Evolutionary conservation across 2,797 vertebrate genomes (phyloP).

Genomic region (Epinephelus awoara): DNA sequence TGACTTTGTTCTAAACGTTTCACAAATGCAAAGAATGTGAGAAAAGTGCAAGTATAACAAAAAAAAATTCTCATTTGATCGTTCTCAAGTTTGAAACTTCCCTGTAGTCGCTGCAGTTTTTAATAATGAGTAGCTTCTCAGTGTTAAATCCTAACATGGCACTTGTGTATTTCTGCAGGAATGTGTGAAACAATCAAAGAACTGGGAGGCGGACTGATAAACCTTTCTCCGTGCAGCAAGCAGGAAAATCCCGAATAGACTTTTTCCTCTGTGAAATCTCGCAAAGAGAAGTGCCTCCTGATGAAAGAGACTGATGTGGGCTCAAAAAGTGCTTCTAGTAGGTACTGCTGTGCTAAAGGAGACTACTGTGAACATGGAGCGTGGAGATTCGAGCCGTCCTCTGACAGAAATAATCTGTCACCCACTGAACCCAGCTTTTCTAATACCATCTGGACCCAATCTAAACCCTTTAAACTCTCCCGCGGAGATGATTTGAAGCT

Average conservation of each 20-base stretch:
- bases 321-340: constrained; percentile 32
- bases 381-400: not conserved
- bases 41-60: constrained; percentile 42
- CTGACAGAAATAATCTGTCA: constrained; percentile 27
- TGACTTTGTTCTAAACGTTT: constrained; percentile 13
- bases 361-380: constrained; percentile 8
- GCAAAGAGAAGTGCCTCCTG: not conserved
- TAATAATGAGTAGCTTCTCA: constrained; percentile 7
- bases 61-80: not conserved
- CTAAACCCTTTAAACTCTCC: constrained; percentile 21
- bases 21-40: constrained; percentile 1
- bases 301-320: constrained; percentile 6
- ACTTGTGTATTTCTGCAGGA: constrained; percentile 56
- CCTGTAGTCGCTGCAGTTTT: not conserved
- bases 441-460: constrained; percentile 22
- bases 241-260: constrained; percentile 23
- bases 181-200: constrained; percentile 24
- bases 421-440: constrained; percentile 15
- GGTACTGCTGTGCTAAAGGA: constrained; percentile 15
- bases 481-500: not conserved
- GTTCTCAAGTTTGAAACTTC: constrained; percentile 14
- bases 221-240: constrained; percentile 10
- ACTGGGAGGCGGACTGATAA: constrained; percentile 18
- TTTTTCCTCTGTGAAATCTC: constrained; percentile 6
- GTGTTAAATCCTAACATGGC: constrained; percentile 69